Evolutionary conservation across 2,888 invertebrate species (phyloP).

Genomic region (Portevinia maculata): DNA sequence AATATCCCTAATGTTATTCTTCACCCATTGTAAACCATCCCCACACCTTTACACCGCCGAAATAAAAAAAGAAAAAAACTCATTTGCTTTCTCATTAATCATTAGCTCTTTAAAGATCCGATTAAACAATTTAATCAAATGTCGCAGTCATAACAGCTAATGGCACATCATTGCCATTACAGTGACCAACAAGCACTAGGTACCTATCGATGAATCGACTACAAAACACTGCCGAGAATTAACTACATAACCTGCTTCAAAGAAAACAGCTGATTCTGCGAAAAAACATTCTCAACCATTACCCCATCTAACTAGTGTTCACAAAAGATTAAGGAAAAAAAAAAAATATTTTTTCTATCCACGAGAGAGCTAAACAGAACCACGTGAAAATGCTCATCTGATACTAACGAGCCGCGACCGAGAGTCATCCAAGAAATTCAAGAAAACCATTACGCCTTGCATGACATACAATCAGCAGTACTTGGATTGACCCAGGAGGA

Average conservation of each 20-base stretch:
- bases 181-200: slow-evolving; percentile 14
- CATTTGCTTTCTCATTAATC: neutral
- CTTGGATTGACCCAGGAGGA: slow-evolving; percentile 40
- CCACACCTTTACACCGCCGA: no score
- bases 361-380: slow-evolving; percentile 28
- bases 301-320: slow-evolving; percentile 22
- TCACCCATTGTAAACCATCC: no score
- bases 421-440: slow-evolving; percentile 31
- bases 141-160: neutral
- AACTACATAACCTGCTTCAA: slow-evolving; percentile 20
- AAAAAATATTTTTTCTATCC: slow-evolving; percentile 38
- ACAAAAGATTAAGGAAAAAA: slow-evolving; percentile 42
- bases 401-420: slow-evolving; percentile 55
- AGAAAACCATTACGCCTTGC: slow-evolving; percentile 61
- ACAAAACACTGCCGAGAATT: slow-evolving; percentile 7
- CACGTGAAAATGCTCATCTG: slow-evolving; percentile 66
- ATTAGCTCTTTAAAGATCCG: neutral
- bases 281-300: slow-evolving; percentile 9
- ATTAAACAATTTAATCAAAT: neutral
- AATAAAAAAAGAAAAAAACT: neutral
- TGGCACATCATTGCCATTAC: slow-evolving; percentile 14
- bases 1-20: no score
- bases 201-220: neutral
- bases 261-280: slow-evolving; percentile 55
- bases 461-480: slow-evolving; percentile 59